Evolutionary conservation across 53 echinoderm and acorn worm species (phyloP), one percentile per base, ranked within the genome.

Genomic region (Holothuria scabra): DNA sequence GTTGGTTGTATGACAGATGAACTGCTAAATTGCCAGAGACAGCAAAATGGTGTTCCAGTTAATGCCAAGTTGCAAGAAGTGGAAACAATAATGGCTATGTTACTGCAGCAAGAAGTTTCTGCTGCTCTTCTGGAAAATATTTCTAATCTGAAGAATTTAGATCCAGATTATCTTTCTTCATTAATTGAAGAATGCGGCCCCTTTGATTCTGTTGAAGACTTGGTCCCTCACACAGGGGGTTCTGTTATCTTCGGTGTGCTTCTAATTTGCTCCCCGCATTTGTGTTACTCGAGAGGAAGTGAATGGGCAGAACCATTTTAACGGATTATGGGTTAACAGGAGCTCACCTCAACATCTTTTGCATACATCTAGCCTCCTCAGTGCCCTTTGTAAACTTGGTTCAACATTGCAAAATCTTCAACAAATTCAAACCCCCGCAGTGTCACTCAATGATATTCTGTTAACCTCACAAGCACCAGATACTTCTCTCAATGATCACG

Each of bases 351-450:
- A 64, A 24, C 23, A 30, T 1, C 64, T 64, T 30, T 64, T 64
- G 28, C 64, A 64, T 28, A 30, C 5, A 64, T 64, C 1, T 12
- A 28, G 28, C 64, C 64, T 64, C 14, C 25, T 24, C 26, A 5
- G 0, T 64, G 28, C 23, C 14, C 0, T 26, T 24, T 28, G 23
- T 14, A 64, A 4, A 5, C 64, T 64, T 12, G 64, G 64, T 64
- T 12, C 28, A 64, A 64, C 64, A 64, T 64, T 25, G 23, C 64
- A 64, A 64, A 28, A 23, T 61, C 26, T 64, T 26, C 64, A 64
- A 13, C 26, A 30, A 64, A 26, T 1, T 64, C 28, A 28, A 30
- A 64, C 64, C 23, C 1, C 28, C 28, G 2, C 12, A 30, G 64
- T 64, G 64, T 64, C 64, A 1, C 5, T 64, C 12, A 64, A 25